These are phyloP conservation scores for Leucophenga maculata DNA, from an alignment of 2,888 invertebrate species.

Conservation along the genomic window DNA sequence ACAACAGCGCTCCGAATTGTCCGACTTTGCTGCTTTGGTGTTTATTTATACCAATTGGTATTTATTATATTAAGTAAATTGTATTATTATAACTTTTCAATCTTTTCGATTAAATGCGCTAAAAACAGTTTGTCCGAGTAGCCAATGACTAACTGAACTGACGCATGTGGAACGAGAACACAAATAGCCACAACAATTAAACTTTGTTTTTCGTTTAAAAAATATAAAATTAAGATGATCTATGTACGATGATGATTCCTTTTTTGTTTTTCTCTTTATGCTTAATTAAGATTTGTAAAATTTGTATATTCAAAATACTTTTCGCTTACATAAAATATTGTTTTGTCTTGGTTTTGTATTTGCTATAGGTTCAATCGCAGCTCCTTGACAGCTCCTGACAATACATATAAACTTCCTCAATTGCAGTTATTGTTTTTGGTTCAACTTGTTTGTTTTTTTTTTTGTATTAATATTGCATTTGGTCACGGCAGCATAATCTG, in stretches of 20 bases:
- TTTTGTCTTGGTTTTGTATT: not conserved
- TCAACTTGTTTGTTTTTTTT: not conserved
- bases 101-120: no score
- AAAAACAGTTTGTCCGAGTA: no score
- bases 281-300: slow-evolving; percentile 22
- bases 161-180: no score
- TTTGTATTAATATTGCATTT: slow-evolving; percentile 6
- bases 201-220: not conserved
- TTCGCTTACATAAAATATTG: slow-evolving; percentile 12
- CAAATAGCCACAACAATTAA: not conserved
- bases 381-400: not conserved
- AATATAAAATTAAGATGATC: not conserved
- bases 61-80: no score
- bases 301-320: slow-evolving; percentile 25
- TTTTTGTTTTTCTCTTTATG: not conserved
- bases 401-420: not conserved
- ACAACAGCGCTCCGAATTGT: no score
- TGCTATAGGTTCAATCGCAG: not conserved
- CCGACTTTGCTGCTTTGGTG: no score
- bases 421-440: slow-evolving; percentile 23
- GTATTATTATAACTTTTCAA: no score
- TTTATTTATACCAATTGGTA: no score
- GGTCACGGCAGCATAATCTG: no score
- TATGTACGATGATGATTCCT: not conserved
- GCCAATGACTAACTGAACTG: no score